phyloP scores from a whole-genome alignment of 2,113 vertebrate genomes.

The Pionites leucogaster region DNA sequence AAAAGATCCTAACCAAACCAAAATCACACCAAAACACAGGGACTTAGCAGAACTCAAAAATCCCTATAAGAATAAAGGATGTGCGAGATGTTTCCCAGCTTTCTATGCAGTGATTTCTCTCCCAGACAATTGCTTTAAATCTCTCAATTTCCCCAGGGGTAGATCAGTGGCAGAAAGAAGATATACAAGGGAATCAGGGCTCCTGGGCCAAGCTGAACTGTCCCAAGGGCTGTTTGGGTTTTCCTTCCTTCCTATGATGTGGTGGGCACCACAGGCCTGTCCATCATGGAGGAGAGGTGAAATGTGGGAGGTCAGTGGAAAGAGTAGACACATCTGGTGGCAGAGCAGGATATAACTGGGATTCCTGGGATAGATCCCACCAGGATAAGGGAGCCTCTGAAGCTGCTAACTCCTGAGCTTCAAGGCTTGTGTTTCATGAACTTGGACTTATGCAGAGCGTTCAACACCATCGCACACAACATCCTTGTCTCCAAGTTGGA shows the following conservation, averaged over 20 bases:
- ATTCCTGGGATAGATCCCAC: background rate
- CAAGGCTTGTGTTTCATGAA: background rate
- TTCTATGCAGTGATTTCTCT: background rate
- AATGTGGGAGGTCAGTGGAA: background rate
- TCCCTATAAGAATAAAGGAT: background rate
- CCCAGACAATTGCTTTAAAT: background rate
- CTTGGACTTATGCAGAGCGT: too few relatives aligned
- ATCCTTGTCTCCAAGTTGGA: too few relatives aligned
- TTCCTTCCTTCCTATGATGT: background rate
- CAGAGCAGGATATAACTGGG: background rate
- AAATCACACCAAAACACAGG: background rate
- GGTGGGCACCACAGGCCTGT: fast-evolving
- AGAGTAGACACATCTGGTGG: background rate
- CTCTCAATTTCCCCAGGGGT: fast-evolving
- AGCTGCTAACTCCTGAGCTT: background rate
- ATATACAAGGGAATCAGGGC: fast-evolving
- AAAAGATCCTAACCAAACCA: background rate
- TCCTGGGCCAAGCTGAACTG: background rate
- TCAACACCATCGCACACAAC: too few relatives aligned
- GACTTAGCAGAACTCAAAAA: background rate
- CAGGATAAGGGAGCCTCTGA: background rate
- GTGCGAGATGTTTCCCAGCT: background rate
- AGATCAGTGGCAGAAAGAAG: background rate
- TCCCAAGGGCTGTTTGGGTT: background rate
- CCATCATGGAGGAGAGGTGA: background rate